Conservation (phyloP, 2,888 invertebrate species). For the Acleris holmiana region DNA sequence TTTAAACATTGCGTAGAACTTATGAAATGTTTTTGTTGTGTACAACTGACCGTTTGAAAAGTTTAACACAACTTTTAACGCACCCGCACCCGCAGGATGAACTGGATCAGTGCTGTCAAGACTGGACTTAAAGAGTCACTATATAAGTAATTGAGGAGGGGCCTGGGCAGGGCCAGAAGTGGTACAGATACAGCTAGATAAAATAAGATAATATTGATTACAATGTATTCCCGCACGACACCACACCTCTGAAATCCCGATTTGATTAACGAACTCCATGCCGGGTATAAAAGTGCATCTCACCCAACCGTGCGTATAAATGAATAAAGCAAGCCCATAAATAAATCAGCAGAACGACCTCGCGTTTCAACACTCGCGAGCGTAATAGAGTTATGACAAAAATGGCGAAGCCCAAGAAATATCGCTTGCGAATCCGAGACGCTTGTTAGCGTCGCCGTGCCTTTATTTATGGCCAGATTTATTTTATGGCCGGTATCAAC, state of each 20-base stretch:
- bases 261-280: not conserved
- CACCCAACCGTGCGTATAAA: constrained; percentile 34
- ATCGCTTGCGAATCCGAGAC: constrained; percentile 81
- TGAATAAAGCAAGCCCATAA: constrained; percentile 44
- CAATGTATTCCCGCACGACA: too few relatives aligned
- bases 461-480: constrained; percentile 84
- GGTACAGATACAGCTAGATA: too few relatives aligned
- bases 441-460: constrained; percentile 81
- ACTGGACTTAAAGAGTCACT: too few relatives aligned
- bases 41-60: too few relatives aligned
- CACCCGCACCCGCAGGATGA: too few relatives aligned
- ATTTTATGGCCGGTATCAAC: constrained; percentile 77
- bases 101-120: too few relatives aligned
- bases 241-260: not conserved
- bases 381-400: constrained; percentile 83
- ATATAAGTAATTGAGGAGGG: too few relatives aligned
- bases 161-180: too few relatives aligned
- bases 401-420: constrained; percentile 80
- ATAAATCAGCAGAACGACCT: constrained; percentile 72
- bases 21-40: too few relatives aligned
- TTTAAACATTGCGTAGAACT: too few relatives aligned
- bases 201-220: too few relatives aligned
- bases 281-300: constrained; percentile 8
- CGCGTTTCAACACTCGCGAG: constrained; percentile 76
- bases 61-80: too few relatives aligned